Percentiles rank a stretch among this genome's conserved stretches.
These are phyloP conservation scores for Anarhynchus alexandrinus DNA, from an alignment of 2,113 vertebrate genomes.

Conservation along the genomic window DNA sequence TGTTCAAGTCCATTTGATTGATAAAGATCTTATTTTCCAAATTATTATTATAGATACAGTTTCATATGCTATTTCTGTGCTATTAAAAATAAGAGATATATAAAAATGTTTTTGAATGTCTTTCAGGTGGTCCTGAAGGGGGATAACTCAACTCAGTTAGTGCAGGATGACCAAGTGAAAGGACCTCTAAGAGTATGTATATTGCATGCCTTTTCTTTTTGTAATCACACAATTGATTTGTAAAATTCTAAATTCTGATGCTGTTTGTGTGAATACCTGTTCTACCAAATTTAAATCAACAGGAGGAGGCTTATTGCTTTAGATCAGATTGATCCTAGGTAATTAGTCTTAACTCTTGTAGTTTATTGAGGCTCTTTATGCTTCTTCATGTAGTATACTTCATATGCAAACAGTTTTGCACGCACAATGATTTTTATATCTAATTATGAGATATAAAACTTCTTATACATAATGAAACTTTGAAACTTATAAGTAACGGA, in stretches of 20 bases:
- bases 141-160: constrained; percentile 91
- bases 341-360: background rate
- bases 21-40: background rate
- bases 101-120: background rate
- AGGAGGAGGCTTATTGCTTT: background rate
- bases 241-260: background rate
- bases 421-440: background rate
- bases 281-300: background rate
- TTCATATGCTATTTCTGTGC: background rate
- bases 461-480: background rate
- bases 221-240: background rate
- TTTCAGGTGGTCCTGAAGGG: constrained; percentile 92
- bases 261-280: background rate
- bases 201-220: background rate
- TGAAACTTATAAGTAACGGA: background rate
- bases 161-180: constrained; percentile 99
- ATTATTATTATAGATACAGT: background rate
- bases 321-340: background rate
- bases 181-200: constrained; percentile 90
- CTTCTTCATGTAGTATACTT: background rate
- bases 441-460: background rate
- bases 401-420: background rate
- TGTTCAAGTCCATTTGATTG: background rate
- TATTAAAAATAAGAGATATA: background rate
- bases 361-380: background rate